Evolutionary conservation across 2,113 vertebrate genomes (phyloP).

Genomic region (Trichomycterus rosablanca): DNA sequence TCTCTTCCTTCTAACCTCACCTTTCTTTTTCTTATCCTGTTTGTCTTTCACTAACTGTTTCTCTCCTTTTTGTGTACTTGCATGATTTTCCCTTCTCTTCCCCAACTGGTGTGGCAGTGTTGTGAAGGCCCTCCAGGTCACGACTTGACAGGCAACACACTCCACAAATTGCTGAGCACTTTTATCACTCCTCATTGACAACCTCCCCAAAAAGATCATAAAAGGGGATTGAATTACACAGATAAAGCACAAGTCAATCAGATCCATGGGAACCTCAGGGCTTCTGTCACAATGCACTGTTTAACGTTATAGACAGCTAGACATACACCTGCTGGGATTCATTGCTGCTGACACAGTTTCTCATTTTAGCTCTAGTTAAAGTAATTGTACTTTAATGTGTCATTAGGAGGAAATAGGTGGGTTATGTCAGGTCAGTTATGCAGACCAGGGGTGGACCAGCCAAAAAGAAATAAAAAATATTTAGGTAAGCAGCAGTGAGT

Average conservation of each 20-base stretch:
- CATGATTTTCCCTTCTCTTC: not conserved
- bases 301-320: slow-evolving; percentile 22
- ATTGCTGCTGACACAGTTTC: slow-evolving; percentile 22
- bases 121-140: slow-evolving; percentile 23
- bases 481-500: too few relatives aligned
- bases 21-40: not conserved
- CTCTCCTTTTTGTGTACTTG: not conserved
- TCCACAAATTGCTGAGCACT: slow-evolving; percentile 41
- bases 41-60: not conserved
- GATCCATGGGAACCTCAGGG: slow-evolving; percentile 17
- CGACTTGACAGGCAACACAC: slow-evolving; percentile 34
- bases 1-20: slow-evolving; percentile 2
- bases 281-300: slow-evolving; percentile 29
- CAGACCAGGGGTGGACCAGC: too few relatives aligned
- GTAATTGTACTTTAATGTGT: not conserved
- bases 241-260: slow-evolving; percentile 32
- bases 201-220: slow-evolving; percentile 26
- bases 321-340: slow-evolving; percentile 11
- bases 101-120: slow-evolving; percentile 12
- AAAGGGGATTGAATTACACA: slow-evolving; percentile 37
- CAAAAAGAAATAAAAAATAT: too few relatives aligned
- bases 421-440: too few relatives aligned
- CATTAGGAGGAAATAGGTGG: too few relatives aligned
- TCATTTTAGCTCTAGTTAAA: not conserved
- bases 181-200: slow-evolving; percentile 41